phyloP scores from a whole-genome alignment of 2,797 vertebrate genomes.

The Xenops minutus region DNA sequence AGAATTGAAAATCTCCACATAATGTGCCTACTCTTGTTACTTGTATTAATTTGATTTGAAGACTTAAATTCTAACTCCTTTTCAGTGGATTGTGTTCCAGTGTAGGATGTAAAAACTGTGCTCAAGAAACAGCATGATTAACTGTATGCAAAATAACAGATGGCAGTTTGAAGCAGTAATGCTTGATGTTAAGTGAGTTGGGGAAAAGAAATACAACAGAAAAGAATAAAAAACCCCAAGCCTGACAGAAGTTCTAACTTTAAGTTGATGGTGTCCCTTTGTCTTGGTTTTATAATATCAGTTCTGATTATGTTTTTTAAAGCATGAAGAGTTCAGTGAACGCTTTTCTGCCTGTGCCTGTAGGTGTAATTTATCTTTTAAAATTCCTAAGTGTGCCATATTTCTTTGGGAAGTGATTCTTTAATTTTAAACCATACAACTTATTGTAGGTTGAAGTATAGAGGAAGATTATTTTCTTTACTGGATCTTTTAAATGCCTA shows the following conservation, averaged over 20 bases:
- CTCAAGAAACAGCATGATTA: neutral
- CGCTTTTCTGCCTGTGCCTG: constrained; percentile 25
- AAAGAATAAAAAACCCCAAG: neutral
- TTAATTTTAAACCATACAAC: neutral
- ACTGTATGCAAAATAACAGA: neutral
- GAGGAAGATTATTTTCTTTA: constrained; percentile 14
- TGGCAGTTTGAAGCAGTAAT: neutral
- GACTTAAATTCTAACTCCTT: neutral
- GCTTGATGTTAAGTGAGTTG: neutral
- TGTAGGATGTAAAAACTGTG: neutral
- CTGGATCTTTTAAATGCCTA: constrained; percentile 31
- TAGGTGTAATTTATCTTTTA: neutral
- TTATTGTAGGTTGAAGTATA: constrained; percentile 50
- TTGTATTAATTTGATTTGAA: neutral
- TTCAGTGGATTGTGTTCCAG: neutral
- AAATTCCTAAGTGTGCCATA: neutral
- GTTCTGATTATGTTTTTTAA: neutral
- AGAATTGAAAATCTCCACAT: neutral
- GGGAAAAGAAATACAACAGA: neutral
- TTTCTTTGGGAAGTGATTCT: constrained; percentile 29
- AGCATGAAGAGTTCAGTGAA: constrained; percentile 44
- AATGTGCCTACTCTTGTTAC: neutral
- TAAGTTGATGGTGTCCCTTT: constrained; percentile 65
- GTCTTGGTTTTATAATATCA: constrained; percentile 31
- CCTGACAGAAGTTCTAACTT: neutral